Evolutionary conservation across 2,113 vertebrate species (phyloP).

Genomic region (Narcine bancroftii): DNA sequence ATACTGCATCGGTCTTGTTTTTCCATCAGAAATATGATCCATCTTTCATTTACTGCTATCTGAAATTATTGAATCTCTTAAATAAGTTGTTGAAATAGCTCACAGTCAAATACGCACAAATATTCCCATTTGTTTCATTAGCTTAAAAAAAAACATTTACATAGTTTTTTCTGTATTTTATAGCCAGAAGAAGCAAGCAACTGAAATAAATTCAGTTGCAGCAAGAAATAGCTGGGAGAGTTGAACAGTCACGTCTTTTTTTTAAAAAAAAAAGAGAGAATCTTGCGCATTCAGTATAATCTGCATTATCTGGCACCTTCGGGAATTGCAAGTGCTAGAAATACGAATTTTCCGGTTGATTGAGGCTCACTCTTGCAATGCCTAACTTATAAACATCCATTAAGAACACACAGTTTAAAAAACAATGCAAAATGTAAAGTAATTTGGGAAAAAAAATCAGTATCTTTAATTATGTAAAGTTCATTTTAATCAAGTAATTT

Average conservation of each 20-base stretch:
- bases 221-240: neutral
- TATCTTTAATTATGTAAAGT: too few relatives aligned
- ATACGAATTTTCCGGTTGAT: too few relatives aligned
- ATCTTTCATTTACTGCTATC: neutral
- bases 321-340: too few relatives aligned
- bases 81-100: neutral
- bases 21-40: neutral
- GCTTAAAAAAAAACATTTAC: neutral
- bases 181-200: neutral
- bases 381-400: too few relatives aligned
- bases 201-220: neutral
- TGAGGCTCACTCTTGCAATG: too few relatives aligned
- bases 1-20: neutral
- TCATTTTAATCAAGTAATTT: too few relatives aligned
- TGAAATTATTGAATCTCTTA: neutral
- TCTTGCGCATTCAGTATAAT: neutral
- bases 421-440: too few relatives aligned
- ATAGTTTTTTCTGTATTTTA: neutral
- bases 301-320: too few relatives aligned
- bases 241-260: neutral
- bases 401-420: too few relatives aligned
- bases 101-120: neutral
- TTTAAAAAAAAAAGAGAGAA: neutral
- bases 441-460: too few relatives aligned
- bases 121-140: neutral